phyloP scores from a whole-genome alignment of 53 echinoderm and acorn worm genomes.

The Arbacia lixula region DNA sequence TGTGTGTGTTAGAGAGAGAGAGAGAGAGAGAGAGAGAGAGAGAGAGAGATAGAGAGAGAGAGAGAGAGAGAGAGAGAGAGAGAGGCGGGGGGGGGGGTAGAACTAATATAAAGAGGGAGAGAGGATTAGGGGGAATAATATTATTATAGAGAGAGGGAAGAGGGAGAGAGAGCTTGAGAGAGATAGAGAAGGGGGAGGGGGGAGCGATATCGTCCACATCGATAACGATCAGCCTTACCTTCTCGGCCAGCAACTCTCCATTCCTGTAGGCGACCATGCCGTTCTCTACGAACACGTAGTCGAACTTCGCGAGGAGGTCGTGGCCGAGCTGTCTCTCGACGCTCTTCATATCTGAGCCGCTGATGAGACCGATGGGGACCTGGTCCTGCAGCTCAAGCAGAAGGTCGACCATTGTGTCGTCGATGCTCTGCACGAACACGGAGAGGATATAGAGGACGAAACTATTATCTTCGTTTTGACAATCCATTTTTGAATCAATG shows the following conservation, averaged over 20 bases:
- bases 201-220: not conserved
- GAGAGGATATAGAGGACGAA: not conserved
- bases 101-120: not conserved
- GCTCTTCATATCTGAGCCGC: conserved; percentile 76
- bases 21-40: not conserved
- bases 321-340: conserved; percentile 77
- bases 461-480: no score
- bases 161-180: not conserved
- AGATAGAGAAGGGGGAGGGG: not conserved
- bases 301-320: conserved; percentile 48
- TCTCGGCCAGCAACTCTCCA: conserved; percentile 65
- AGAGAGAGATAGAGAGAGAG: not conserved
- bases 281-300: conserved; percentile 83
- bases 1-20: not conserved
- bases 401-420: conserved; percentile 63
- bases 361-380: conserved; percentile 68
- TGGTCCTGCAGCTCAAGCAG: conserved; percentile 54
- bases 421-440: conserved; percentile 57
- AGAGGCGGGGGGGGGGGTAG: not conserved
- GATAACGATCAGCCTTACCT: conserved; percentile 29
- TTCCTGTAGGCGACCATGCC: conserved; percentile 75
- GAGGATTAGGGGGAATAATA: not conserved
- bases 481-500: no score
- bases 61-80: not conserved
- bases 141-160: not conserved